Conservation (phyloP, 2,113 vertebrate species). For the Podarcis muralis region DNA sequence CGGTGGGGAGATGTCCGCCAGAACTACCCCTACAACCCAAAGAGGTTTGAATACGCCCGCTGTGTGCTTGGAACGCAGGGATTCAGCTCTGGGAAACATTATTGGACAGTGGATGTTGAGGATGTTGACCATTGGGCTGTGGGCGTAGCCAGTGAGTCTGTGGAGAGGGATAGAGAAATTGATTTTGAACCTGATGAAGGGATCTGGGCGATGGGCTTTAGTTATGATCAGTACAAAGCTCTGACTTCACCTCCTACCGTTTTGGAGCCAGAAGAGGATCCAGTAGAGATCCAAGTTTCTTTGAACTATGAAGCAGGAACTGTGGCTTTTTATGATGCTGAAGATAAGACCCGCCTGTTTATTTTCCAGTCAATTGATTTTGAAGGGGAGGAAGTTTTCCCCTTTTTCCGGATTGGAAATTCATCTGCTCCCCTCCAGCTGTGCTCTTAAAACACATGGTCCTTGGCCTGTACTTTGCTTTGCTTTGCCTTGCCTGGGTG, state of each 20-base stretch:
- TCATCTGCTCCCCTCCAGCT: neutral
- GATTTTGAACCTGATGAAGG: constrained; percentile 73
- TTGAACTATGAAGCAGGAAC: constrained; percentile 72
- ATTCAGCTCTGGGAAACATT: constrained; percentile 73
- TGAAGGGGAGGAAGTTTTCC: constrained; percentile 11
- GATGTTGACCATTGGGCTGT: constrained; percentile 75
- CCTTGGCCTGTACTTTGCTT: neutral
- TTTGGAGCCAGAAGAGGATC: constrained; percentile 52
- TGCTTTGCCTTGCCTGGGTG: neutral
- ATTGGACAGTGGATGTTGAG: constrained; percentile 73
- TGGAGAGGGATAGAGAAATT: constrained; percentile 64
- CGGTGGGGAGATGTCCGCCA: constrained; percentile 51
- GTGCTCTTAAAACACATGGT: neutral
- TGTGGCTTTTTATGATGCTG: constrained; percentile 78
- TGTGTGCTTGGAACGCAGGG: constrained; percentile 70
- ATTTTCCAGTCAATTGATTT: constrained; percentile 12
- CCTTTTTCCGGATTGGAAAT: constrained; percentile 5
- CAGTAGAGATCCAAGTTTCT: constrained; percentile 71
- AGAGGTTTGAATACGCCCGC: constrained; percentile 74
- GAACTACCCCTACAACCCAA: constrained; percentile 37
- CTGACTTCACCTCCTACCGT: constrained; percentile 76
- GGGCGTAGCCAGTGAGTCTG: constrained; percentile 71
- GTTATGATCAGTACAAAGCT: constrained; percentile 65
- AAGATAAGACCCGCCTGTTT: constrained; percentile 73
- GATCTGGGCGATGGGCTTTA: constrained; percentile 76